Percentiles rank a stretch among this genome's conserved stretches.
Conservation (phyloP, 1,140 invertebrate genomes). For the Anthonomus grandis region DNA sequence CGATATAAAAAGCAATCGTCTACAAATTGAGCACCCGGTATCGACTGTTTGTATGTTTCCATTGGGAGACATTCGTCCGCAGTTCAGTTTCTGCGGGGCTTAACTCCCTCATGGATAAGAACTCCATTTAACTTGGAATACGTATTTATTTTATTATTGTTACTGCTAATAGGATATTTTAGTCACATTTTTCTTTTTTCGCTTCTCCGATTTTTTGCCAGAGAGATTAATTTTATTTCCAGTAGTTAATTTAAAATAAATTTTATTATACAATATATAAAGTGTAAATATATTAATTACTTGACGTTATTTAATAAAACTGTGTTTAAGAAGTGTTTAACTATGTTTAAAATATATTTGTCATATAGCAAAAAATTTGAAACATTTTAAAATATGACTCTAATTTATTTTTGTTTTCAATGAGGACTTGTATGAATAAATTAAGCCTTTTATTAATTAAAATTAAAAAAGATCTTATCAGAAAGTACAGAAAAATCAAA, state of each 20-base stretch:
- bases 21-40: conserved; percentile 49
- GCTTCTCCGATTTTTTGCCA: not conserved
- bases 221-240: not conserved
- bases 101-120: conserved; percentile 44
- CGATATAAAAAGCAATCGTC: conserved; percentile 51
- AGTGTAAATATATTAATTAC: not conserved
- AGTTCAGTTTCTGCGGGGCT: conserved; percentile 32
- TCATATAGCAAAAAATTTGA: not conserved
- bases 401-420: no score
- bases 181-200: conserved; percentile 40
- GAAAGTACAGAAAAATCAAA: no score
- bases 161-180: conserved; percentile 45
- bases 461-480: no score
- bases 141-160: conserved; percentile 51
- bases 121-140: conserved; percentile 52
- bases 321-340: not conserved
- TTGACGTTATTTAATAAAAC: not conserved
- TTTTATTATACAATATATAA: not conserved
- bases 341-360: not conserved
- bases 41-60: conserved; percentile 50
- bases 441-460: no score
- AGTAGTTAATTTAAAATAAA: not conserved
- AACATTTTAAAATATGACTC: not conserved
- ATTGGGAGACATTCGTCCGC: conserved; percentile 48
- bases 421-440: no score